These are phyloP conservation scores for Ctenomys sociabilis DNA, from an alignment of 2,113 vertebrate species.

Conservation along the genomic window DNA sequence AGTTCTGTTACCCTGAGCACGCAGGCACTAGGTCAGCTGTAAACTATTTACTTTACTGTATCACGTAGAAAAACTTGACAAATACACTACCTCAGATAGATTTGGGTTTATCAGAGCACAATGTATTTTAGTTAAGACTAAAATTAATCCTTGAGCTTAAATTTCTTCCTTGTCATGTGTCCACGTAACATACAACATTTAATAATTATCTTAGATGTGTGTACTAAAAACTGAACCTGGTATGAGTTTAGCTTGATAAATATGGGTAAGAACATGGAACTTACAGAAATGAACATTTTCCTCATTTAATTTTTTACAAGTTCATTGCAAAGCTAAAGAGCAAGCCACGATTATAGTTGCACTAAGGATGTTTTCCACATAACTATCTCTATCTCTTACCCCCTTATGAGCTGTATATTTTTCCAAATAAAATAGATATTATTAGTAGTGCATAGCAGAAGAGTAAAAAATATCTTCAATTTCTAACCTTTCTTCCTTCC, in stretches of 20 bases:
- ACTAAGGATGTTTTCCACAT: not conserved
- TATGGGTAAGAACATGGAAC: not conserved
- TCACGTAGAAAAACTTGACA: slow-evolving; percentile 55
- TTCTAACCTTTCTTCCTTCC: not conserved
- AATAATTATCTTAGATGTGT: not conserved
- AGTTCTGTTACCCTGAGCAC: slow-evolving; percentile 56
- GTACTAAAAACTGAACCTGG: not conserved
- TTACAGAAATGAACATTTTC: not conserved
- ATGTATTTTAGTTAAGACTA: slow-evolving; percentile 41
- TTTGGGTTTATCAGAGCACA: not conserved
- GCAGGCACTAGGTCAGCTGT: slow-evolving; percentile 58
- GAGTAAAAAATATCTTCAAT: not conserved
- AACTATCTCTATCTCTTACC: not conserved
- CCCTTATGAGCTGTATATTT: not conserved
- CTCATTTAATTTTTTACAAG: not conserved
- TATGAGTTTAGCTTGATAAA: not conserved
- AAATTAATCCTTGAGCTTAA: slow-evolving; percentile 50
- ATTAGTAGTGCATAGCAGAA: not conserved
- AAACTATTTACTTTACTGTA: slow-evolving; percentile 60
- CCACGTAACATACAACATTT: not conserved
- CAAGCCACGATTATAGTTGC: not conserved
- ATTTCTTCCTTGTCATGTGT: not conserved
- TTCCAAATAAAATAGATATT: too few relatives aligned
- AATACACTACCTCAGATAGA: slow-evolving; percentile 43
- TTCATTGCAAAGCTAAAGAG: not conserved